A percentile compares a stretch with the other conserved stretches of the same genome.
phyloP scores from a whole-genome alignment of 2,888 invertebrate genomes.

The Esperia sulphurella region DNA sequence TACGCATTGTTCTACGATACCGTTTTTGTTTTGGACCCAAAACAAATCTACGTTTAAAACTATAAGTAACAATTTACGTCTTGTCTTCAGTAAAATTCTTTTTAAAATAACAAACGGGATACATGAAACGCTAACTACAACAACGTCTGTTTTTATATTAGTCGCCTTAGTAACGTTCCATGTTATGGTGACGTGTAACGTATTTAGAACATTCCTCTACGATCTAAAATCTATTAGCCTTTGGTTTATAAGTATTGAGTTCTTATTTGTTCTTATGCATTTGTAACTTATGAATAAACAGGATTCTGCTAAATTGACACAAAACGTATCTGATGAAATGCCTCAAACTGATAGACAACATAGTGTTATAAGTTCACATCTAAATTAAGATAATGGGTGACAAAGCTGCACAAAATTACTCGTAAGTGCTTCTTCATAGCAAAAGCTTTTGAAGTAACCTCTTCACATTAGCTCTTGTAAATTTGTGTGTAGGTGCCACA shows the following conservation, averaged over 20 bases:
- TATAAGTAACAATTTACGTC: not conserved
- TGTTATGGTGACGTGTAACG: not conserved
- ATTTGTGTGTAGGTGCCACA: constrained; percentile 20
- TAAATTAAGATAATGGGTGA: too few relatives aligned
- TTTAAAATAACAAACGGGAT: not conserved
- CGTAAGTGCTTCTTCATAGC: constrained; percentile 1
- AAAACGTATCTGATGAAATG: too few relatives aligned
- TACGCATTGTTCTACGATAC: too few relatives aligned
- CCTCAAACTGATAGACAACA: too few relatives aligned
- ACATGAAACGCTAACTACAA: constrained; percentile 1
- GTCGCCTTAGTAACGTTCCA: constrained; percentile 1
- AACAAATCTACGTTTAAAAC: too few relatives aligned
- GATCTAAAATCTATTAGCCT: not conserved
- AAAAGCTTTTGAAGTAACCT: not conserved
- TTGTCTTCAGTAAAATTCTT: not conserved
- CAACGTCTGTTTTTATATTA: constrained; percentile 4
- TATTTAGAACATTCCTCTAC: constrained; percentile 1
- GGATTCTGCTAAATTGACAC: too few relatives aligned
- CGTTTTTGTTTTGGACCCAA: too few relatives aligned
- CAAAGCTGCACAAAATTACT: too few relatives aligned
- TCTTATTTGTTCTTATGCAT: too few relatives aligned
- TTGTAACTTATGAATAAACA: too few relatives aligned
- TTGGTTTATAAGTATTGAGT: not conserved
- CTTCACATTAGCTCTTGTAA: not conserved
- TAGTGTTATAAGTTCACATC: too few relatives aligned